These are phyloP conservation scores for Cyanoliseus patagonus DNA, from an alignment of 2,113 vertebrate species.

Conservation along the genomic window DNA sequence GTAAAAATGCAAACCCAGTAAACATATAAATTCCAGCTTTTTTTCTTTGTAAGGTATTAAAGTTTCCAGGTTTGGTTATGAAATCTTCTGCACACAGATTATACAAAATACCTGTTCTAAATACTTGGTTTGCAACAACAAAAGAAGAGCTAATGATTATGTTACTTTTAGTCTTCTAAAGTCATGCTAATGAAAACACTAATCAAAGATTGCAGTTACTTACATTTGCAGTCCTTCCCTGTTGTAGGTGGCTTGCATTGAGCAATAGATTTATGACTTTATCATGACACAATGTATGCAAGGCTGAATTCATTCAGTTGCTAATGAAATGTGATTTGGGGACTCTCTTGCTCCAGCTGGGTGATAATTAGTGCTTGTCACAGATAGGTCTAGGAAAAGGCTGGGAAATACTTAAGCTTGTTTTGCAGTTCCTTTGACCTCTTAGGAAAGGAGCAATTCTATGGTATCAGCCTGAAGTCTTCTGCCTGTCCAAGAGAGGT, in stretches of 20 bases:
- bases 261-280: background rate
- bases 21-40: background rate
- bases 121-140: background rate
- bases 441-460: background rate
- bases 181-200: conserved; percentile 7
- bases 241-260: background rate
- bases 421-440: background rate
- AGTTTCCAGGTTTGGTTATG: background rate
- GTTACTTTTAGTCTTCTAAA: background rate
- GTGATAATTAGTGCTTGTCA: conserved; percentile 9
- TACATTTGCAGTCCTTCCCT: background rate
- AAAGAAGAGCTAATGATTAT: background rate
- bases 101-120: background rate
- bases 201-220: background rate
- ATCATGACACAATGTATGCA: background rate
- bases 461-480: background rate
- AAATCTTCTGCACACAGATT: background rate
- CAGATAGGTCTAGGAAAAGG: conserved; percentile 11
- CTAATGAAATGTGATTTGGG: background rate
- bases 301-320: background rate
- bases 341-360: conserved; percentile 18
- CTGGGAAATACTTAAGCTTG: conserved; percentile 29
- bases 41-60: background rate
- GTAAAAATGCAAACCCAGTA: background rate
- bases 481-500: background rate